phyloP scores from a whole-genome alignment of 2,888 invertebrate genomes.

The Apotomis capreana region DNA sequence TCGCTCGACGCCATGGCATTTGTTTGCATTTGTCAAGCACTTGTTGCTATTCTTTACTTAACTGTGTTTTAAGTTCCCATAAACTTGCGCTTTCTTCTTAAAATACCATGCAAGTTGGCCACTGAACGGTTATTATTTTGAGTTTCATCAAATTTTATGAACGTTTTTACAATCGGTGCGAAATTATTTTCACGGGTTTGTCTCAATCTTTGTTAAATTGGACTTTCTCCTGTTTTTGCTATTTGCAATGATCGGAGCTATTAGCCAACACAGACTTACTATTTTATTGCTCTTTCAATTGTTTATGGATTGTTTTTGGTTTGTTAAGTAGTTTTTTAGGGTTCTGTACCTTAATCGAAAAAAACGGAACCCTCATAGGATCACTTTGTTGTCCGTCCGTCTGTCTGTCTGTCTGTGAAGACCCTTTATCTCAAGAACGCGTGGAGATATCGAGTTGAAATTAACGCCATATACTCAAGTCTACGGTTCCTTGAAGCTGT shows the following conservation, averaged over 20 bases:
- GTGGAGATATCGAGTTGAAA: too few species aligned
- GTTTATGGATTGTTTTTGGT: constrained; percentile 4
- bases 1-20: constrained; percentile 51
- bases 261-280: constrained; percentile 12
- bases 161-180: constrained; percentile 22
- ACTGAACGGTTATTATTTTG: constrained; percentile 33
- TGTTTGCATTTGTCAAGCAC: constrained; percentile 59
- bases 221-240: constrained; percentile 20
- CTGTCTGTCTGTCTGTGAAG: too few species aligned
- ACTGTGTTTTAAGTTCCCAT: constrained; percentile 40
- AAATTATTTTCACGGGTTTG: constrained; percentile 32
- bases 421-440: too few species aligned
- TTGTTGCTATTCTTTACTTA: constrained; percentile 55
- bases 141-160: constrained; percentile 28
- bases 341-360: too few species aligned
- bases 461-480: too few species aligned
- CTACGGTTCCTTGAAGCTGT: too few species aligned
- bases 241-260: constrained; percentile 13
- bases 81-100: constrained; percentile 37
- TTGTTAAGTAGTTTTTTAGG: not conserved
- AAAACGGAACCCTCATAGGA: too few species aligned
- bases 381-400: too few species aligned
- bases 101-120: constrained; percentile 38
- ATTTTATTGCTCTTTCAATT: constrained; percentile 12
- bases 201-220: constrained; percentile 25